phyloP scores from a whole-genome alignment of 2,797 vertebrate species.

The Pantherophis alleghaniensis region DNA sequence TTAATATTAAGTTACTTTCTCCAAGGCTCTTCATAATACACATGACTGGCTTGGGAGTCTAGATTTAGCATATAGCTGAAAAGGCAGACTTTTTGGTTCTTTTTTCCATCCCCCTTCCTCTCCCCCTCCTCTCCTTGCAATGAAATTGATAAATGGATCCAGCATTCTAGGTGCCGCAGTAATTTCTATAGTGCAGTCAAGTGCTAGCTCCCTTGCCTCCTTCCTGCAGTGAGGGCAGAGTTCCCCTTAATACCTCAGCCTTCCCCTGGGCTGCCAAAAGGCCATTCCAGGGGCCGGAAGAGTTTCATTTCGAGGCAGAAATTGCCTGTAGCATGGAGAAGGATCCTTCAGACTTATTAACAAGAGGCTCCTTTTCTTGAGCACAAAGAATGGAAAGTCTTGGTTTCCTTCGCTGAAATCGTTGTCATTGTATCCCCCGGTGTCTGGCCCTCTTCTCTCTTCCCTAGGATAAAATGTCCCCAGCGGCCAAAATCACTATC shows the following conservation, averaged over 20 bases:
- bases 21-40: slow-evolving; percentile 61
- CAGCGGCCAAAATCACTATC: slow-evolving; percentile 63
- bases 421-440: neutral
- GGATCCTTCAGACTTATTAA: slow-evolving; percentile 65
- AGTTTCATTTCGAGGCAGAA: slow-evolving; percentile 68
- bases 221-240: slow-evolving; percentile 73
- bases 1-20: slow-evolving; percentile 77
- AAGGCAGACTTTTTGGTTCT: slow-evolving; percentile 72
- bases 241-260: slow-evolving; percentile 72
- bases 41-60: slow-evolving; percentile 68
- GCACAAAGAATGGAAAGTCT: slow-evolving; percentile 2
- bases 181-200: slow-evolving; percentile 82
- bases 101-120: slow-evolving; percentile 35
- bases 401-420: neutral
- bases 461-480: slow-evolving; percentile 61
- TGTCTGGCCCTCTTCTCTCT: slow-evolving; percentile 28
- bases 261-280: slow-evolving; percentile 69
- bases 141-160: slow-evolving; percentile 84
- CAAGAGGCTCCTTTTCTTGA: slow-evolving; percentile 44
- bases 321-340: slow-evolving; percentile 52
- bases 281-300: slow-evolving; percentile 46
- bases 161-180: slow-evolving; percentile 80
- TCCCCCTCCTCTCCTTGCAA: slow-evolving; percentile 58
- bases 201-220: slow-evolving; percentile 78
- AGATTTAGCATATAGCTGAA: slow-evolving; percentile 66